Conservation (phyloP, 2,797 vertebrate genomes). For the Triplophysa yarkandensis region DNA sequence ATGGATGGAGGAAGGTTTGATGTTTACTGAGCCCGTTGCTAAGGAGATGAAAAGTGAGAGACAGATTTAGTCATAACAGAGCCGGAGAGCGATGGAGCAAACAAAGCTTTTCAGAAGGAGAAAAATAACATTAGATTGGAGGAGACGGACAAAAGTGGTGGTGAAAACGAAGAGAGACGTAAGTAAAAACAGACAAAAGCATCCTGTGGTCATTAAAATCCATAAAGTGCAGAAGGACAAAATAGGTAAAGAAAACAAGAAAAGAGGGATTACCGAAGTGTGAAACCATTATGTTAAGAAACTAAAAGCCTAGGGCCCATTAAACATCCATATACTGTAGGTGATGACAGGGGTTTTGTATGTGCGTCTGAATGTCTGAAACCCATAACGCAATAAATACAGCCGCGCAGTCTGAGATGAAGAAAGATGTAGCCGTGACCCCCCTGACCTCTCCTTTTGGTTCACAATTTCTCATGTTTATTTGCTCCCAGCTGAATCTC, state of each 20-base stretch:
- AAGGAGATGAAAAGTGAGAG: conserved; percentile 60
- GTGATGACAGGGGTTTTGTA: background rate
- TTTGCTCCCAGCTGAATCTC: conserved; percentile 25
- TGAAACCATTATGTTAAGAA: conserved; percentile 55
- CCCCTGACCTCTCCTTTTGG: conserved; percentile 25
- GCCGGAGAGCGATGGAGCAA: conserved; percentile 23
- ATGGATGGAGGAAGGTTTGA: conserved; percentile 48
- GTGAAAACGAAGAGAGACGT: background rate
- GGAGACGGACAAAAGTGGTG: background rate
- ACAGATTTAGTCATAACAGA: conserved; percentile 57
- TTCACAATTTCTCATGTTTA: conserved; percentile 37
- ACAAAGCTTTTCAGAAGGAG: conserved; percentile 8
- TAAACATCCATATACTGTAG: conserved; percentile 14
- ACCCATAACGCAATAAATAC: background rate
- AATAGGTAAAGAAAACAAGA: conserved; percentile 19
- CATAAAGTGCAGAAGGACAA: conserved; percentile 13
- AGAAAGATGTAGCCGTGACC: conserved; percentile 43
- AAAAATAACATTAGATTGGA: conserved; percentile 21
- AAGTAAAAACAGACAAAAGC: conserved; percentile 18
- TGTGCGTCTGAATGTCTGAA: conserved; percentile 2
- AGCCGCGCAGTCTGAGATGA: background rate
- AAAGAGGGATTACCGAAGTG: conserved; percentile 25
- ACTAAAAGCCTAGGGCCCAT: conserved; percentile 53
- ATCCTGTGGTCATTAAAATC: background rate
- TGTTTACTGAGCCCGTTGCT: conserved; percentile 64